Evolutionary conservation across 1,140 invertebrate species (phyloP), one percentile per base, ranked within the genome.

Genomic region (Palaemon carinicauda): DNA sequence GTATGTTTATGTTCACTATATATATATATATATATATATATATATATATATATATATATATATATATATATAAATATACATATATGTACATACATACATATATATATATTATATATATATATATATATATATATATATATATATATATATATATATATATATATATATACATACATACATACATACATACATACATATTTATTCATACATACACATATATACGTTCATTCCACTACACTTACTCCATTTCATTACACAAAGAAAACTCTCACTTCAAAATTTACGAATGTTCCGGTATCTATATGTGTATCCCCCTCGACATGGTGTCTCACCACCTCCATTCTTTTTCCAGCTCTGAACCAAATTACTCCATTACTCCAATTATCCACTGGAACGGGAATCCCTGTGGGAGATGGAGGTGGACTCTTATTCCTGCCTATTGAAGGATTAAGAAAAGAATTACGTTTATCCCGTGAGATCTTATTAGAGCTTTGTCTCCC

Each of bases 41-140:
- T 69, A 69, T 69, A 69, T 69, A 69, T 69, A 69, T 69, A 69
- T 69, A 69, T 69, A 69, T 69, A 69, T 69, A 69, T 69, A 69
- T 69, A 69, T 69, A 69, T 69, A 69, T 69, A 69, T 27, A 27
- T 69, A 9, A 5, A 9, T 27, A 0, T 27, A 9, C 3, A 9
- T 69, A 5, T 65, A 5, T 65, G 19, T n/a, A 5, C n/a, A 5
- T 65, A 5, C 10, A 5, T 65, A 5, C n/a, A 1, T n/a, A 5
- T 65, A 5, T 65, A 5, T 65, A n/a, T 65, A 2, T 65, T 65
- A 65, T 14, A 65, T 65, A 65, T 65, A 65, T 65, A 65, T 21
- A 65, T 65, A 65, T 65, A 65, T 65, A 65, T 65, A 65, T 65
- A 24, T 65, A 65, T 65, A 65, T 24, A 65, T 65, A 65, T 65